phyloP scores from a whole-genome alignment of 2,888 invertebrate genomes.

The Nemapogon koenigi region DNA sequence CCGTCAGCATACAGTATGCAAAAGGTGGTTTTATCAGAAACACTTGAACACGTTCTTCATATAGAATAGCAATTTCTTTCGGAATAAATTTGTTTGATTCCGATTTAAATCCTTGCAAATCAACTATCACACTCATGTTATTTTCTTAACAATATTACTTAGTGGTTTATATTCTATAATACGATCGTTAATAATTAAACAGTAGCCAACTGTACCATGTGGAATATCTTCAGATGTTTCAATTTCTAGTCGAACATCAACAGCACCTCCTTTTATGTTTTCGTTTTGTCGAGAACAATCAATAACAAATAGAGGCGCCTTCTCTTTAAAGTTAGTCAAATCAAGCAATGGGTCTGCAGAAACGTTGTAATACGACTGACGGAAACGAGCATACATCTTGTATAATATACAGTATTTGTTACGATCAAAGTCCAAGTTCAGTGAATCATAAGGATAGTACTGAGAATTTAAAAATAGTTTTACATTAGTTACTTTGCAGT shows the following conservation, averaged over 20 bases:
- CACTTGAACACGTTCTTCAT: not conserved
- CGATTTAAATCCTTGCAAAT: slow-evolving; percentile 12
- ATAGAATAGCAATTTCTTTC: slow-evolving; percentile 10
- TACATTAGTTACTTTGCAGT: slow-evolving; percentile 27
- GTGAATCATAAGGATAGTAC: slow-evolving; percentile 27
- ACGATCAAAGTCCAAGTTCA: slow-evolving; percentile 23
- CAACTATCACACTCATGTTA: slow-evolving; percentile 14
- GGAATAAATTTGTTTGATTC: slow-evolving; percentile 11
- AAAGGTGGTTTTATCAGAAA: not conserved
- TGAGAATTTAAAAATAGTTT: slow-evolving; percentile 29
- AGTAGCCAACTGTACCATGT: slow-evolving; percentile 21
- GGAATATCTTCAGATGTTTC: slow-evolving; percentile 18
- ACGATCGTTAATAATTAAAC: slow-evolving; percentile 19
- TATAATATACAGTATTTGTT: slow-evolving; percentile 11
- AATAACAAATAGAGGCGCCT: slow-evolving; percentile 21
- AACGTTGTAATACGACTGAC: slow-evolving; percentile 14
- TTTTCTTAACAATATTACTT: slow-evolving; percentile 17
- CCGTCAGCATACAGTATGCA: not conserved
- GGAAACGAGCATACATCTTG: slow-evolving; percentile 12
- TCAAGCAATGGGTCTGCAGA: slow-evolving; percentile 12
- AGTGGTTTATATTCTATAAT: slow-evolving; percentile 20
- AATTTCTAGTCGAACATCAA: slow-evolving; percentile 23
- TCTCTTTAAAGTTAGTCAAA: slow-evolving; percentile 16
- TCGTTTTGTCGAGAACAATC: slow-evolving; percentile 23
- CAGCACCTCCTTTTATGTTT: slow-evolving; percentile 18